Percentiles rank a stretch among this genome's conserved stretches.
Evolutionary conservation across 2,113 vertebrate genomes (phyloP).

Genomic region (Baryphthengus martii): DNA sequence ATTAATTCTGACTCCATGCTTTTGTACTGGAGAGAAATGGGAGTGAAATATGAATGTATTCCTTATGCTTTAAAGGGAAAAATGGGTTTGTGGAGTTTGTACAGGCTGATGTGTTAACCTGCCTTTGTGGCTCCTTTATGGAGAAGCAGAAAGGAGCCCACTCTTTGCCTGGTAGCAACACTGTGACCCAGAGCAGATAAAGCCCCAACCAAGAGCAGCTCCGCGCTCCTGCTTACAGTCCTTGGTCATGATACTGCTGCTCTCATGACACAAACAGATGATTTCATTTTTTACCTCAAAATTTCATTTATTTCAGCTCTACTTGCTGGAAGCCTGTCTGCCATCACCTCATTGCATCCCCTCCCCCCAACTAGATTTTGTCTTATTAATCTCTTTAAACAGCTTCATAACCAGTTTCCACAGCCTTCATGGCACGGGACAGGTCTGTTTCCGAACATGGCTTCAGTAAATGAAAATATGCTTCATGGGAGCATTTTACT

Average conservation of each 20-base stretch:
- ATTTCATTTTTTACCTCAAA: not conserved
- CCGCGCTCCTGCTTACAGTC: not conserved
- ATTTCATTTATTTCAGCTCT: not conserved
- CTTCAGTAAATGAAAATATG: not conserved
- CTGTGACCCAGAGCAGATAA: not conserved
- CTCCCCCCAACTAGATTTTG: not conserved
- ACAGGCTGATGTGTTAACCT: slow-evolving; percentile 25
- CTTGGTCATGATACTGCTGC: not conserved
- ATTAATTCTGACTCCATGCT: slow-evolving; percentile 44
- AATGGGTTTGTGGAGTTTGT: slow-evolving; percentile 36
- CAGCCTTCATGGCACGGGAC: not conserved
- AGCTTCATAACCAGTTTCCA: not conserved
- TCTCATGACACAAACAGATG: not conserved
- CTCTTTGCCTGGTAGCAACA: not conserved
- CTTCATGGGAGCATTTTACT: not conserved
- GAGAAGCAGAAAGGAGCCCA: not conserved
- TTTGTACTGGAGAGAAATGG: slow-evolving; percentile 16
- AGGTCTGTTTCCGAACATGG: not conserved
- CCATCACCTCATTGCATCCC: not conserved
- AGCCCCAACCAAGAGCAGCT: not conserved
- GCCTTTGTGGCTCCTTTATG: not conserved
- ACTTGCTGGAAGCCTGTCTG: not conserved
- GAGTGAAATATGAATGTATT: slow-evolving; percentile 45
- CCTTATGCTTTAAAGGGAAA: slow-evolving; percentile 32
- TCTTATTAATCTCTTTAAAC: not conserved